Evolutionary conservation across 2,888 invertebrate species (phyloP), one percentile per base, ranked within the genome.

Genomic region (Pocota personata): DNA sequence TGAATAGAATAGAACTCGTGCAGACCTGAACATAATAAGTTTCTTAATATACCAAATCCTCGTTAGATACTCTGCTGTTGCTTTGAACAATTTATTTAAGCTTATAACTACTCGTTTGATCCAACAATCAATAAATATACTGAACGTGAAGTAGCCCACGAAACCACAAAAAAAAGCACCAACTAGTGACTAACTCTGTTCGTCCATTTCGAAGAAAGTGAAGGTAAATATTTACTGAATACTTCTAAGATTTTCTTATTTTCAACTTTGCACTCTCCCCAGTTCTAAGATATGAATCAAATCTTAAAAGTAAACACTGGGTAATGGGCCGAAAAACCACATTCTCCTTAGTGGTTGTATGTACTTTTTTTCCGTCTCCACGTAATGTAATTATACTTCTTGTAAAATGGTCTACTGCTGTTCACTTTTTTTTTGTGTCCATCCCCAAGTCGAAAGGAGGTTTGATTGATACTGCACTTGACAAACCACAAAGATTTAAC

Each of bases 381-480:
- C 60, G 77, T 60, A 60, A 77, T 58, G 67, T 77, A 77, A 77
- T 77, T 77, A 52, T 21, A 30, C 24, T 43, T 14, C 52, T 12
- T 52, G 60, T 52, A 50, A n/a, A 40, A 58, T 60, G 58, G 58
- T 48, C 50, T 40, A 16, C 16, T 2, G 32, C 35, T 79, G 79
- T 58, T 72, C 79, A 57, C 57, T 78, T 73, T 62, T 69, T 67
- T 67, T 43, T 24, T 30, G 1, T 21, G 12, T 14, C 10, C 14
- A 35, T 40, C n/a, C 24, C 32, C 35, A 43, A 57, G 46, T 14
- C 40, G 30, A 35, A 32, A 37, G 60, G 57, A 57, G 71, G 30
- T 77, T 83, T 86, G 84, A 86, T 86, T 76, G 84, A 86, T 86
- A 80, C 80, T 86, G 80, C 84, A 86, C 80, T 86, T 86, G 84